These are phyloP conservation scores for Psittacula echo DNA, from an alignment of 2,797 vertebrate genomes.

Conservation along the genomic window DNA sequence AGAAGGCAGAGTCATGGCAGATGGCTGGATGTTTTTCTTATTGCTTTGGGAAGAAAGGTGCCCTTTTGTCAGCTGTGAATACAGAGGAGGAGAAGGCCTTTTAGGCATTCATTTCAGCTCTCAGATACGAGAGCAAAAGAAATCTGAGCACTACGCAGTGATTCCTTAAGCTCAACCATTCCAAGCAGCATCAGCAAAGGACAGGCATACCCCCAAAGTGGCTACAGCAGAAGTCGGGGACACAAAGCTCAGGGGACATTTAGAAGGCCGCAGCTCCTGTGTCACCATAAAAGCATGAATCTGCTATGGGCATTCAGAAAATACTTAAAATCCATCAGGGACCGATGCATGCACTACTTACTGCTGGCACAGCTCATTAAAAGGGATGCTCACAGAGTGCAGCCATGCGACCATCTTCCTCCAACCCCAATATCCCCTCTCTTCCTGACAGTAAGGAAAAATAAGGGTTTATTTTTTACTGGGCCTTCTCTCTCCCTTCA, in stretches of 20 bases:
- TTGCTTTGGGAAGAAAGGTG: not conserved
- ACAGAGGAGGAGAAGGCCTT: not conserved
- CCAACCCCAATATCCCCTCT: not conserved
- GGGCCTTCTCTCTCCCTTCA: not conserved
- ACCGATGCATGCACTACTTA: not conserved
- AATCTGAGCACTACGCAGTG: not conserved
- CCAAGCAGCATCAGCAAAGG: not conserved
- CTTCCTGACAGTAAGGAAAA: not conserved
- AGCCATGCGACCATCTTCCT: fast-evolving
- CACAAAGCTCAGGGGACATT: not conserved
- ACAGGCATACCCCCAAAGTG: not conserved
- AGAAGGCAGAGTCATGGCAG: fast-evolving
- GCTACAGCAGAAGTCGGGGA: not conserved
- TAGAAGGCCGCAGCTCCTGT: not conserved
- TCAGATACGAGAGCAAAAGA: not conserved
- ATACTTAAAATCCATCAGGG: not conserved
- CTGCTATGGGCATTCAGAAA: not conserved
- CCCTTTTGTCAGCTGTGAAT: not conserved
- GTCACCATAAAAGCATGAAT: not conserved
- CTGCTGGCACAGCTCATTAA: not conserved
- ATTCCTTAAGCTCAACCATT: not conserved
- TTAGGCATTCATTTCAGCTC: not conserved
- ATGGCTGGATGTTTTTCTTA: not conserved
- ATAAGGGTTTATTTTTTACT: too few species aligned
- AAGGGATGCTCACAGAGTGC: not conserved